Evolutionary conservation across 2,888 invertebrate species (phyloP).

Genomic region (Amblyjoppa fuscipennis): DNA sequence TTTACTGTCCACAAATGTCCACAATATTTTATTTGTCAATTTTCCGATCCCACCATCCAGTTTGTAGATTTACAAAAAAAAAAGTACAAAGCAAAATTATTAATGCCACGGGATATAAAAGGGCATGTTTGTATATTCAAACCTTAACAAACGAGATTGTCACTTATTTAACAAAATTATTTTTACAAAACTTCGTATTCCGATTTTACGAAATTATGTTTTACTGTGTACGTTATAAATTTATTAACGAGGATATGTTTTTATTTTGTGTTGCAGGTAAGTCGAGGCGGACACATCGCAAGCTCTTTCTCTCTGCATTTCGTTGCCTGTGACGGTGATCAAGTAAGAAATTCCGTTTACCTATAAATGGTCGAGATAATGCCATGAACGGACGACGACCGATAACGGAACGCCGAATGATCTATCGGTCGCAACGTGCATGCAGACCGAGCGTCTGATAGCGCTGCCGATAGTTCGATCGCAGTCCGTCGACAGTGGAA

Average conservation of each 20-base stretch:
- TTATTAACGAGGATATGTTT: conserved; percentile 13
- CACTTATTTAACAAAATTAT: too few species aligned
- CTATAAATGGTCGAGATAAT: background rate
- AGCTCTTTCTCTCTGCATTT: background rate
- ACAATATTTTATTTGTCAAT: too few species aligned
- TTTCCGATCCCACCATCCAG: too few species aligned
- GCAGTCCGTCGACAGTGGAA: background rate
- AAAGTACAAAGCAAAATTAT: too few species aligned
- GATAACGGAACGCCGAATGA: background rate
- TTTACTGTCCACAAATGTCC: too few species aligned
- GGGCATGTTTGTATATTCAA: too few species aligned
- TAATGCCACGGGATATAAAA: too few species aligned
- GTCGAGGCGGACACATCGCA: conserved; percentile 33
- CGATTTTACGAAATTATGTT: too few species aligned
- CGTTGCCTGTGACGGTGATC: background rate
- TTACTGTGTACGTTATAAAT: background rate
- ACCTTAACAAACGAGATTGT: too few species aligned
- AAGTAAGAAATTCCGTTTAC: conserved; percentile 5
- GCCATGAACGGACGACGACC: background rate
- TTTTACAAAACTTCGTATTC: too few species aligned
- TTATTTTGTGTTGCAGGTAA: conserved; percentile 68
- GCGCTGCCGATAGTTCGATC: background rate
- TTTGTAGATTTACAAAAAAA: too few species aligned
- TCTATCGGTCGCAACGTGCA: background rate
- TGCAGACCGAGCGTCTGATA: background rate